Evolutionary conservation across 2,797 vertebrate genomes (phyloP).

Genomic region (Typhlichthys subterraneus): DNA sequence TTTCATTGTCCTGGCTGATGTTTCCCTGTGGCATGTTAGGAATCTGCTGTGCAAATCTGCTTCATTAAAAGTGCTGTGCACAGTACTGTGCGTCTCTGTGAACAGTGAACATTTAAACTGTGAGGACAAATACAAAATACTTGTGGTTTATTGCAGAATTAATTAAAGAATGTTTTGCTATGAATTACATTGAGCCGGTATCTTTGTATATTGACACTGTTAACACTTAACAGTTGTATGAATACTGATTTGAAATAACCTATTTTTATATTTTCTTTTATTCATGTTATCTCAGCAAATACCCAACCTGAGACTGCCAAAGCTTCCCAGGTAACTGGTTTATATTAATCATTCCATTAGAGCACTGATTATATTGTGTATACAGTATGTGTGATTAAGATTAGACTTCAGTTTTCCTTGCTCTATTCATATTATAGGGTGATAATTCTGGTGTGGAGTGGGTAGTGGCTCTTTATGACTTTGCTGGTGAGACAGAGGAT

Average conservation of each 20-base stretch:
- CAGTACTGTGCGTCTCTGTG: slow-evolving; percentile 11
- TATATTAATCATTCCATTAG: background rate
- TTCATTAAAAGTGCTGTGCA: slow-evolving; percentile 61
- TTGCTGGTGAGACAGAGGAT: slow-evolving; percentile 77
- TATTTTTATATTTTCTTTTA: slow-evolving; percentile 25
- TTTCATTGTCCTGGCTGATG: slow-evolving; percentile 16
- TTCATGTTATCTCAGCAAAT: slow-evolving; percentile 56
- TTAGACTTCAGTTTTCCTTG: background rate
- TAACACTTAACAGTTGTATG: background rate
- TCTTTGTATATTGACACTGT: background rate
- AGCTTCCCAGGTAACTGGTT: slow-evolving; percentile 65
- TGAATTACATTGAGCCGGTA: too few species aligned
- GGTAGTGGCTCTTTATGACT: slow-evolving; percentile 90
- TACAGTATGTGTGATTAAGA: background rate
- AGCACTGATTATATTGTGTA: background rate
- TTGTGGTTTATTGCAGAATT: background rate
- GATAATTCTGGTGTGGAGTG: slow-evolving; percentile 69
- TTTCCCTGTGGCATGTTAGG: slow-evolving; percentile 46
- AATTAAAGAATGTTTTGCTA: background rate
- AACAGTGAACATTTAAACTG: background rate
- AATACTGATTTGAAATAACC: slow-evolving; percentile 3
- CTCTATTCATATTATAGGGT: slow-evolving; percentile 19
- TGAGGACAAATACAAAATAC: background rate
- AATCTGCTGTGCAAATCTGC: slow-evolving; percentile 53
- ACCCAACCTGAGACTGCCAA: slow-evolving; percentile 30